These are phyloP conservation scores for Digitonthophagus gazella DNA, from an alignment of 2,888 invertebrate genomes.

Conservation along the genomic window DNA sequence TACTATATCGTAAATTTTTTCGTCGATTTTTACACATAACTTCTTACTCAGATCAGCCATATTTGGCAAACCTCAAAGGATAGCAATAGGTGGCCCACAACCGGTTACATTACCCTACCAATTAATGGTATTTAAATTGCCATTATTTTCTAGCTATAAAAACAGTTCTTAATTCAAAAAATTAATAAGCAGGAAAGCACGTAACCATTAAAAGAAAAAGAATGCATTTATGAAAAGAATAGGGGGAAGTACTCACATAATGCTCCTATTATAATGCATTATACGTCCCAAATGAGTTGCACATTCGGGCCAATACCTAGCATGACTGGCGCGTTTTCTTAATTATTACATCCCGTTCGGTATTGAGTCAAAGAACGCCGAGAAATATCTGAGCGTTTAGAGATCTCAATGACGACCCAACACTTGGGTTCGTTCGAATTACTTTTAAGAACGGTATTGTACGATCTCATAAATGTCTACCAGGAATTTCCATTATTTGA, in stretches of 20 bases:
- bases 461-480: background rate
- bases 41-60: no score
- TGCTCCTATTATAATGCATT: slow-evolving; percentile 24
- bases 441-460: no score
- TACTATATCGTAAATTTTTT: no score
- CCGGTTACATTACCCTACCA: no score
- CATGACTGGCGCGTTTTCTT: slow-evolving; percentile 26
- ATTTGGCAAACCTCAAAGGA: no score
- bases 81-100: no score
- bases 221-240: slow-evolving; percentile 3
- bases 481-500: background rate
- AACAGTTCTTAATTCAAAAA: no score
- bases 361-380: slow-evolving; percentile 22
- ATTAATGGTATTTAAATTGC: no score
- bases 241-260: slow-evolving; percentile 24
- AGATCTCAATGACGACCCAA: background rate
- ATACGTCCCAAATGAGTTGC: slow-evolving; percentile 25
- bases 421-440: background rate
- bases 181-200: no score
- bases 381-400: slow-evolving; percentile 4
- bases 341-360: slow-evolving; percentile 26
- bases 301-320: slow-evolving; percentile 23
- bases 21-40: no score
- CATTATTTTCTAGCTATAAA: no score
- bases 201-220: background rate